Percentiles rank a stretch among this genome's conserved stretches.
Evolutionary conservation across 2,113 vertebrate species (phyloP).

Genomic region (Petromus typicus): DNA sequence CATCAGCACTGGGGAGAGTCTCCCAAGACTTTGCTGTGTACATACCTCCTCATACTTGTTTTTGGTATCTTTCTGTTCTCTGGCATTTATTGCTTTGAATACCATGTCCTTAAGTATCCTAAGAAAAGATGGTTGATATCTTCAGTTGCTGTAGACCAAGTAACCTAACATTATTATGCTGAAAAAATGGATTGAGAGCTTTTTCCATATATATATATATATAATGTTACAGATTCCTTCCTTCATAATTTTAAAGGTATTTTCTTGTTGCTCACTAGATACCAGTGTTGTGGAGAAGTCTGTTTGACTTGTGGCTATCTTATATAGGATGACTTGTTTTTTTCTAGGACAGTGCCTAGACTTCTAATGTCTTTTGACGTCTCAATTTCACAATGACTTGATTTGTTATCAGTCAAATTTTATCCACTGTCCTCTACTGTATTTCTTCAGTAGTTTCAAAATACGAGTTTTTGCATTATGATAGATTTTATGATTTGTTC

Average conservation of each 20-base stretch:
- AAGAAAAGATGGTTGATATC: neutral
- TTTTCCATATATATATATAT: neutral
- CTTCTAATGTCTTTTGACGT: neutral
- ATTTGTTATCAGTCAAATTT: neutral
- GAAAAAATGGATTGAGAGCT: neutral
- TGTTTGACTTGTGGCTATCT: neutral
- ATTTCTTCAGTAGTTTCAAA: neutral
- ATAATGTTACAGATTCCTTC: neutral
- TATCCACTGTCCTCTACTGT: neutral
- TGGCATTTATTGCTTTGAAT: neutral
- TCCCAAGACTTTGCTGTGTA: neutral
- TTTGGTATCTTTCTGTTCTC: neutral
- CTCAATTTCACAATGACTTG: neutral
- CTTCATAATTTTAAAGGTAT: neutral
- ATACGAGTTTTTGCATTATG: neutral
- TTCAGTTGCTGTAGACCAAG: neutral
- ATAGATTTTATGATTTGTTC: neutral
- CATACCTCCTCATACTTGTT: neutral
- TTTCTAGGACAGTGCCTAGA: neutral
- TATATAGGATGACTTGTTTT: neutral
- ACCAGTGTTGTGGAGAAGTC: neutral
- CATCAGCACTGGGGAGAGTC: too few relatives aligned
- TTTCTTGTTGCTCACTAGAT: neutral
- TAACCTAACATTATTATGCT: neutral
- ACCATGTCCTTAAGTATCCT: neutral